Base-by-base conservation (phyloP, 2,888 invertebrate species). In the Hyalella azteca region DNA sequence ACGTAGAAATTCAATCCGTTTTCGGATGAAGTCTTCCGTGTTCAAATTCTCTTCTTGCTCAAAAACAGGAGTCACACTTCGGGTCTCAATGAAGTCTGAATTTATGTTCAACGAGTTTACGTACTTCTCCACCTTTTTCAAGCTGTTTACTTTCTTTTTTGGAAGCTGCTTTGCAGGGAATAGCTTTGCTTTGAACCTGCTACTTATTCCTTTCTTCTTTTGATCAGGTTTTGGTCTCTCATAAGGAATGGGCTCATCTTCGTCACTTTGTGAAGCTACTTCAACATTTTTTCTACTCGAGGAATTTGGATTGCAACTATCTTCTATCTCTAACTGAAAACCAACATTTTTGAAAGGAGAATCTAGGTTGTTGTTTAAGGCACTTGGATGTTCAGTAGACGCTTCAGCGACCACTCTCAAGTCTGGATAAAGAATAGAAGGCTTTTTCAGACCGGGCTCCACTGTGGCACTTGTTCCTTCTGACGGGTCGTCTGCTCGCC, bases 21-120 rank as follows among this genome's bases (percentile, higher is more conserved):
- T 84, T 75, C 78, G 79, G n/a, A 50, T 50, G 54, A 81, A 84
- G 75, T 84, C 84, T n/a, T 81, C 82, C 11, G 73, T 60, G 13
- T 78, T 81, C 29, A 84, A 59, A 48, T 49, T 50, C 13, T 81
- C 80, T 78, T 84, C 84, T n/a, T 73, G 79, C n/a, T 81, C 79
- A 60, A 84, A 82, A 32, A 84, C 73, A 13, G 84, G 84, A 15
- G 84, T 84, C 22, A 84, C 84, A 19, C 81, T 79, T 9, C 19
- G 40, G 22, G 77, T 78, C 7, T 77, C 79, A 32, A 82, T 40
- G 19, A 81, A 79, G 29, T 79, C 81, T 9, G 36, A n/a, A 15
- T 36, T 36, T 4, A 78, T 73, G 36, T 39, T 26, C 26, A 83
- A 73, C 22, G 83, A 83, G 39, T 81, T 79, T 11, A 83, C 81